A percentile compares a stretch with the other conserved stretches of the same genome.
Conservation (phyloP, 1,140 invertebrate genomes). For the Zeugodacus cucurbitae region DNA sequence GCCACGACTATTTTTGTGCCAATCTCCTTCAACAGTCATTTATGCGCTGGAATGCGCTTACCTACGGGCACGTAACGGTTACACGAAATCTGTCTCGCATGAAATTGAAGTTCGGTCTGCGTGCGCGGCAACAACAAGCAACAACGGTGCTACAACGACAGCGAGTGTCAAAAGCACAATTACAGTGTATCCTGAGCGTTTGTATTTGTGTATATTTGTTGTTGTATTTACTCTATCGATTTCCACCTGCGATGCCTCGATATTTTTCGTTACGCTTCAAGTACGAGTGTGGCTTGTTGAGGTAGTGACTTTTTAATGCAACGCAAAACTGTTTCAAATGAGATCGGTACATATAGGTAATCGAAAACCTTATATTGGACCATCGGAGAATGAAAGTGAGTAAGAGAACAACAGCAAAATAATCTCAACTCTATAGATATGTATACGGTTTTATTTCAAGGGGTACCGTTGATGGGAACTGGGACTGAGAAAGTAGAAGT, state of each 20-base stretch:
- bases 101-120: background rate
- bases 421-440: too few species aligned
- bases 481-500: too few species aligned
- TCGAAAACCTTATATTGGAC: too few species aligned
- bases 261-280: background rate
- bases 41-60: background rate
- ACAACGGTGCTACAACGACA: background rate
- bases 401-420: too few species aligned
- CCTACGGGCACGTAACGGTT: background rate
- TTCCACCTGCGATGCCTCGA: background rate
- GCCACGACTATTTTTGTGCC: background rate
- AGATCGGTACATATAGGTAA: too few species aligned
- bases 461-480: too few species aligned
- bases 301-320: background rate
- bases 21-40: background rate
- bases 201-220: background rate
- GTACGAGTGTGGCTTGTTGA: background rate
- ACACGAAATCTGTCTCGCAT: background rate
- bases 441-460: too few species aligned
- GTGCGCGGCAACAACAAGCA: background rate
- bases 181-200: background rate
- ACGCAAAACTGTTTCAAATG: background rate
- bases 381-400: too few species aligned
- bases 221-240: background rate
- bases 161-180: background rate